These are phyloP conservation scores for Drosophila gunungcola DNA, from an alignment of 1,140 invertebrate genomes.

Conservation along the genomic window DNA sequence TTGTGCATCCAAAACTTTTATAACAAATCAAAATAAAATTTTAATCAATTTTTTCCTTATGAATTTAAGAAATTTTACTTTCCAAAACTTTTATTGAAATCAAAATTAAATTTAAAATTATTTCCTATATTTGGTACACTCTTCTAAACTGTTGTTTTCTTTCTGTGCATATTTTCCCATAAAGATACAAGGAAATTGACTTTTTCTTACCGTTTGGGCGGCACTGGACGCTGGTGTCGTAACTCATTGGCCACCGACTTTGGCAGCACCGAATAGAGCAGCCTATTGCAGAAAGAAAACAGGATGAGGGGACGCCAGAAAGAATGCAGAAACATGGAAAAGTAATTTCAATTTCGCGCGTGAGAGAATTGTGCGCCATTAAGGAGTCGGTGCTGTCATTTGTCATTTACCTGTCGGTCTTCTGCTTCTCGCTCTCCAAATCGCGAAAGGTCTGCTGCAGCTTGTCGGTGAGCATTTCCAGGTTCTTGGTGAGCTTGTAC, in stretches of 20 bases:
- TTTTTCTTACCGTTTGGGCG: slow-evolving; percentile 87
- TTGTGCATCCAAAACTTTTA: too few relatives aligned
- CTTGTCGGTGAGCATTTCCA: slow-evolving; percentile 98
- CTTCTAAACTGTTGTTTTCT: neutral
- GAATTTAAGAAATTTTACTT: too few relatives aligned
- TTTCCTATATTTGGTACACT: too few relatives aligned
- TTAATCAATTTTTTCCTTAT: too few relatives aligned
- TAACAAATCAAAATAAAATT: too few relatives aligned
- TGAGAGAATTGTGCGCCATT: slow-evolving; percentile 66
- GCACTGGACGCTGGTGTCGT: slow-evolving; percentile 94
- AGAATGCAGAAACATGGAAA: slow-evolving; percentile 54
- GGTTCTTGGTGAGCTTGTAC: slow-evolving; percentile 97
- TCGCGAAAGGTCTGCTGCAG: slow-evolving; percentile 97
- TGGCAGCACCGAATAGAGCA: slow-evolving; percentile 97
- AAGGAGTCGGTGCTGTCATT: slow-evolving; percentile 58
- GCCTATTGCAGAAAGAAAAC: slow-evolving; percentile 85
- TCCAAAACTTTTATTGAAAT: too few relatives aligned
- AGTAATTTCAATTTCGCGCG: slow-evolving; percentile 81
- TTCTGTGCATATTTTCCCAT: slow-evolving; percentile 10
- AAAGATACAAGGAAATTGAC: slow-evolving; percentile 30
- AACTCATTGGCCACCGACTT: slow-evolving; percentile 97
- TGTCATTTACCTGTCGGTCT: slow-evolving; percentile 94
- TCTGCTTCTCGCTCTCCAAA: slow-evolving; percentile 97
- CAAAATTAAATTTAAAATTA: too few relatives aligned
- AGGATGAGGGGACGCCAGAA: slow-evolving; percentile 13